Evolutionary conservation across 2,113 vertebrate genomes (phyloP), one percentile per base, ranked within the genome.

Genomic region (Microcebus griseorufus): DNA sequence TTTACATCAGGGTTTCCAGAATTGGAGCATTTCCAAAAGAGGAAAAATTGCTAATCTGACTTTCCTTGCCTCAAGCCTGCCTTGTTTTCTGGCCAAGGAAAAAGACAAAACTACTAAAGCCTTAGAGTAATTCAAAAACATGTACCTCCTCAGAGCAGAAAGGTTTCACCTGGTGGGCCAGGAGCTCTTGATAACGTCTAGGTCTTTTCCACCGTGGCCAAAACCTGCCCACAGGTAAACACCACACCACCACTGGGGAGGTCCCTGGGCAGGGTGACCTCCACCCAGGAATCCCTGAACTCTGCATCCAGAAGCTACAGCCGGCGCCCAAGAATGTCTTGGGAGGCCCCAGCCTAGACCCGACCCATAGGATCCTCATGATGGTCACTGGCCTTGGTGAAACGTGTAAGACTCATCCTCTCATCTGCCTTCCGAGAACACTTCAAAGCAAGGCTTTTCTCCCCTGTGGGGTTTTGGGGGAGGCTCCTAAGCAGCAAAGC

Each of bases 381-480:
- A 37, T 11, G 67, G 29, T 20, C 13, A 14, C 7, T 0, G 3
- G 51, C 60, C 20, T 51, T 9, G 11, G 29, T 18, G 0, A 18
- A 4, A 5, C 1, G 23, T 0, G 1, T 7, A 9, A 23, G 23
- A 2, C 42, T 2, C 1, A 3, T 14, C 39, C 69, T 51, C 42
- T 53, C 73, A 1, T 17, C 32, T n/a, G 60, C 53, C 84, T 76
- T 27, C 67, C 72, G 22, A 29, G 6, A 58, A 55, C 0, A 48
- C 12, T 27, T 42, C 34, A 32, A 25, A 16, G 7, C 45, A 6
- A 27, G 67, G 16, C 82, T 69, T 1, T 23, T n/a, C 20, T 45
- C 18, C 55, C 39, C 23, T 9, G 3, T 0, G 22, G 76, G 32
- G 65, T 23, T 20, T 12, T 25, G 60, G 6, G 11, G 22, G 8